Base-by-base conservation (phyloP, 2,888 invertebrate species). In the Napeogenes sylphis region DNA sequence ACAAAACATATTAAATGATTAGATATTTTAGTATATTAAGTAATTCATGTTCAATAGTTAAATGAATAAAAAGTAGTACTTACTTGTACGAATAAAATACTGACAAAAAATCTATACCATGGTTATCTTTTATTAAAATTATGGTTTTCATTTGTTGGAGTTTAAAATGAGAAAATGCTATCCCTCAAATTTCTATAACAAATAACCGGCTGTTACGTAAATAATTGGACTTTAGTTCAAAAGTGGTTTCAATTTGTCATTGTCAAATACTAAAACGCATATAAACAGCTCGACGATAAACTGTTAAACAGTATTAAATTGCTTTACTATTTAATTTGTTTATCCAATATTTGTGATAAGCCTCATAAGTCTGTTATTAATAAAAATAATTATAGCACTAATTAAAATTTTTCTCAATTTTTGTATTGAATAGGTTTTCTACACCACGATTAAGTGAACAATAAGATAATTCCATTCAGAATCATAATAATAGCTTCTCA, bases 261-360 rank as follows among this genome's bases (percentile, higher is more conserved):
- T 67, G 71, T 71, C 69, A 69, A 69, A 67, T 65, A 66, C 67
- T 64, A 67, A 69, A 69, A 69, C 65, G 59, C 68, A 64, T 67
- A 68, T 67, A 68, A 70, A 69, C 67, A 64, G 61, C 64, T 65
- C 58, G 45, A 61, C 58, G 62, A 62, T 68, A 56, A 60, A 68
- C 61, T 63, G 61, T 55, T 64, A 65, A 66, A 63, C 59, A 53
- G 61, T 64, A 65, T 68, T 63, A 67, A 67, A 65, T 60, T 68
- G 63, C 46, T 58, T 59, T 62, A 63, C 46, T 46, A 58, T 59
- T 38, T 30, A 51, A 59, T 60, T 45, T 35, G 55, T 51, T 21
- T n/a, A 55, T 62, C 38, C 47, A 56, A 66, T 42, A 62, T 62
- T 5, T 51, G 30, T 42, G 8, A 10, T 10, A 42, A 10, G 2